Evolutionary conservation across 30 jellyfish, hydroid and myxozoan genomes (phyloP).

Genomic region (Turritopsis rubra): DNA sequence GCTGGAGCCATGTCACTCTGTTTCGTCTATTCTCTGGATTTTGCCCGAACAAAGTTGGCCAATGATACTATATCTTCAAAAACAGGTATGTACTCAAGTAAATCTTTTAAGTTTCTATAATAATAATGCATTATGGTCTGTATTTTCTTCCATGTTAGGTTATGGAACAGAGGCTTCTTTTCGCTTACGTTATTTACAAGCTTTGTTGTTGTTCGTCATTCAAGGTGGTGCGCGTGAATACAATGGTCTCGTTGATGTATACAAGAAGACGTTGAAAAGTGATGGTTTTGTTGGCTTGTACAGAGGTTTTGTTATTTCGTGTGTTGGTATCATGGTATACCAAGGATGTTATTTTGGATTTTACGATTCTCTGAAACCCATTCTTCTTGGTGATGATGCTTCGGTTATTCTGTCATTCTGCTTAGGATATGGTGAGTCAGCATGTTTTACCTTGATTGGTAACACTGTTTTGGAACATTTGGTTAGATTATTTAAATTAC

Average conservation of each 20-base stretch:
- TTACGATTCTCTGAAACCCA: conserved; percentile 90
- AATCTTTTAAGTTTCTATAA: neutral
- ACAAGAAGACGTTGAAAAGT: conserved; percentile 65
- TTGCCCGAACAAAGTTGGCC: conserved; percentile 98
- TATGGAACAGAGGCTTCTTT: too few relatives aligned
- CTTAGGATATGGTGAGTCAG: conserved; percentile 82
- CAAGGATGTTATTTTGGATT: conserved; percentile 97
- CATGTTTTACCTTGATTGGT: neutral
- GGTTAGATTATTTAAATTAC: too few relatives aligned
- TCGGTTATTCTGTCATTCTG: conserved; percentile 60
- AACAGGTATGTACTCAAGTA: conserved; percentile 29
- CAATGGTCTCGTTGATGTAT: conserved; percentile 94
- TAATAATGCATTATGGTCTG: too few relatives aligned
- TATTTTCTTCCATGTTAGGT: too few relatives aligned
- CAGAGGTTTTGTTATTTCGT: conserved; percentile 98
- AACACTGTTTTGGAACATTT: neutral
- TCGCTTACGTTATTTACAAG: too few relatives aligned
- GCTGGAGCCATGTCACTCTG: conserved; percentile 98
- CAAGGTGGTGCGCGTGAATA: conserved; percentile 93
- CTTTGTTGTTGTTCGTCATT: neutral
- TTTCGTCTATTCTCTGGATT: conserved; percentile 93
- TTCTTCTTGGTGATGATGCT: conserved; percentile 84
- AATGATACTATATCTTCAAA: conserved; percentile 86
- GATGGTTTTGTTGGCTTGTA: conserved; percentile 97
- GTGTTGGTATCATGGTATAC: conserved; percentile 98